Evolutionary conservation across 2,888 invertebrate species (phyloP), one percentile per base, ranked within the genome.

Genomic region (Bembecia ichneumoniformis): DNA sequence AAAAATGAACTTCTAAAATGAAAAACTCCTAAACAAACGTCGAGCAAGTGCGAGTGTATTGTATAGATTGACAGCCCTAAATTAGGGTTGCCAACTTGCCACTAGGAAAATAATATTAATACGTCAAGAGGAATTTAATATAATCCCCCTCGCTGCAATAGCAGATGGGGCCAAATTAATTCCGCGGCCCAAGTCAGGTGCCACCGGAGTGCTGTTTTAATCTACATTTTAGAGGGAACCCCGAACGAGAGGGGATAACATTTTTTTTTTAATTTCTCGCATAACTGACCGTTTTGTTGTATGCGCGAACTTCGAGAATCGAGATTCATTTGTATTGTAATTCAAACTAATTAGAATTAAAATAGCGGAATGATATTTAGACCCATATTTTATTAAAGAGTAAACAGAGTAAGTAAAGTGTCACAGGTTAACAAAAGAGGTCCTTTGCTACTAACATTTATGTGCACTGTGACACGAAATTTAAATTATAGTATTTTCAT

Each of bases 81-180:
- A 44, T 44, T 53, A 56, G 62, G 61, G 66, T 54, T 63, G 58
- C 63, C 63, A 59, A 53, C 34, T 54, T 63, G 58, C 63, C 63
- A 59, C 54, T 35, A 51, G 53, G 64, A 67, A 65, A 71, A 68
- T 71, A 72, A 76, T 71, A 76, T 74, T 71, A 74, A 76, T 75
- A 66, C 70, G 63, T 66, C 66, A 66, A 62, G 58, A 64, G 68
- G 73, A 71, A 72, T 74, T 67, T 67, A 69, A 73, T 74, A 73
- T 74, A 72, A 75, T 67, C 75, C 75, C 28, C 67, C 68, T 60
- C 55, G 55, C 58, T 55, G 54, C 52, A 47, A 54, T 58, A 48
- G 57, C 74, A 74, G 74, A 71, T 72, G 74, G 66, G 70, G 62
- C 52, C 60, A 51, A 54, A 68, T 66, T 69, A 68, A 64, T 69